These are phyloP conservation scores for Dinoponera quadriceps DNA, from an alignment of 1,140 invertebrate genomes.

Conservation along the genomic window DNA sequence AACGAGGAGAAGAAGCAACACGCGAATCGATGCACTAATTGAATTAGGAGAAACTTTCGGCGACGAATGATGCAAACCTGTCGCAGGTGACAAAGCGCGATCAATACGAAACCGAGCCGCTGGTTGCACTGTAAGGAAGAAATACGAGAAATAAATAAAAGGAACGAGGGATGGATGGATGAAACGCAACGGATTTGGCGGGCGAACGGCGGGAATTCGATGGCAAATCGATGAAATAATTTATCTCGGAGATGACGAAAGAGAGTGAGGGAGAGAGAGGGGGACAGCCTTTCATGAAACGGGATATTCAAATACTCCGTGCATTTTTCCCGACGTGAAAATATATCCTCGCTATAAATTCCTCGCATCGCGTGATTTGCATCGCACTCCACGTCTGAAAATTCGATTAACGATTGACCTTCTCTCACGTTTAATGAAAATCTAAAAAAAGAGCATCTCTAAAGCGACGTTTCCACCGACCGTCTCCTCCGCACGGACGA, in stretches of 20 bases:
- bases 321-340: neutral
- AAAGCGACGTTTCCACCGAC: no score
- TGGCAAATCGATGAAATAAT: neutral
- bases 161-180: neutral
- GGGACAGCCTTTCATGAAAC: neutral
- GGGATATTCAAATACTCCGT: neutral
- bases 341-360: neutral
- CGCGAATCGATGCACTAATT: slow-evolving; percentile 43
- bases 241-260: neutral
- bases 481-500: no score
- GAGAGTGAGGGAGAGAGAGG: no score
- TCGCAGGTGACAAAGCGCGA: slow-evolving; percentile 38
- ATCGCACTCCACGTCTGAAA: neutral
- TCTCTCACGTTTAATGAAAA: no score
- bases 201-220: neutral
- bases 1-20: slow-evolving; percentile 13
- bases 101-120: slow-evolving; percentile 24
- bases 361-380: neutral
- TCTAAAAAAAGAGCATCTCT: no score
- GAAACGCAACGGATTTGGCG: neutral
- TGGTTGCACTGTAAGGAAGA: neutral
- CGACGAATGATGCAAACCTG: slow-evolving; percentile 21
- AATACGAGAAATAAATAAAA: neutral
- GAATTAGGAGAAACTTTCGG: slow-evolving; percentile 44
- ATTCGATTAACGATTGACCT: neutral